A percentile compares a stretch with the other conserved stretches of the same genome.
Conservation (phyloP, 2,888 invertebrate genomes). For the Agrotis exclamationis region DNA sequence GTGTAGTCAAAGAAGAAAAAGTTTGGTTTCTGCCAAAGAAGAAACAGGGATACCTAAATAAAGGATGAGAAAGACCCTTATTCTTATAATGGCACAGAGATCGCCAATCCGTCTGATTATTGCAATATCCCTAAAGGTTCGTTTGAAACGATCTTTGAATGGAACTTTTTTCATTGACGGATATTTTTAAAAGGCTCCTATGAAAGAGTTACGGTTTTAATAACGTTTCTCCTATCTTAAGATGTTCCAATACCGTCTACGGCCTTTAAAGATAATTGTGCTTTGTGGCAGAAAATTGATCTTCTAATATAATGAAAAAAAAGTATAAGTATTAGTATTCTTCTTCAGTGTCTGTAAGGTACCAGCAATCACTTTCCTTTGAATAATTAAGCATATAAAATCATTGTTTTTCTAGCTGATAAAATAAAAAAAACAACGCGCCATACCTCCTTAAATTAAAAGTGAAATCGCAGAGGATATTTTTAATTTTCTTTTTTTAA, state of each 20-base stretch:
- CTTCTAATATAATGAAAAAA: background rate
- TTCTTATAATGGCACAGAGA: slow-evolving; percentile 19
- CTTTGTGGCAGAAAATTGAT: background rate
- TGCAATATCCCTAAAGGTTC: slow-evolving; percentile 35
- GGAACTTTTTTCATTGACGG: slow-evolving; percentile 23
- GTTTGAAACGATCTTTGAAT: slow-evolving; percentile 40
- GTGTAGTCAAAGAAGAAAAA: slow-evolving; percentile 3
- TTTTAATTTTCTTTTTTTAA: background rate
- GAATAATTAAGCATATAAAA: slow-evolving; percentile 9
- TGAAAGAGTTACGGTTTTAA: slow-evolving; percentile 10
- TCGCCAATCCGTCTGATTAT: slow-evolving; percentile 35
- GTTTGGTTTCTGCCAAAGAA: background rate
- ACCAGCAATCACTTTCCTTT: slow-evolving; percentile 6
- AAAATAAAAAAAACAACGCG: slow-evolving; percentile 4
- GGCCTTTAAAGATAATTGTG: background rate
- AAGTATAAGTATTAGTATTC: background rate
- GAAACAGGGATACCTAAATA: slow-evolving; percentile 11
- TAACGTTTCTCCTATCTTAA: slow-evolving; percentile 4
- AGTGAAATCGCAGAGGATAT: too few species aligned
- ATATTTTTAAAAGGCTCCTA: slow-evolving; percentile 8
- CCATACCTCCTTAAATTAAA: slow-evolving; percentile 3
- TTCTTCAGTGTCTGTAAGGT: background rate
- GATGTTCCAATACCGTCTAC: background rate
- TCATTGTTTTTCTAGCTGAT: slow-evolving; percentile 5
- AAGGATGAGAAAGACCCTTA: slow-evolving; percentile 15